phyloP scores from a whole-genome alignment of 64 coral and sea anemone species.

The Pachyseris speciosa region DNA sequence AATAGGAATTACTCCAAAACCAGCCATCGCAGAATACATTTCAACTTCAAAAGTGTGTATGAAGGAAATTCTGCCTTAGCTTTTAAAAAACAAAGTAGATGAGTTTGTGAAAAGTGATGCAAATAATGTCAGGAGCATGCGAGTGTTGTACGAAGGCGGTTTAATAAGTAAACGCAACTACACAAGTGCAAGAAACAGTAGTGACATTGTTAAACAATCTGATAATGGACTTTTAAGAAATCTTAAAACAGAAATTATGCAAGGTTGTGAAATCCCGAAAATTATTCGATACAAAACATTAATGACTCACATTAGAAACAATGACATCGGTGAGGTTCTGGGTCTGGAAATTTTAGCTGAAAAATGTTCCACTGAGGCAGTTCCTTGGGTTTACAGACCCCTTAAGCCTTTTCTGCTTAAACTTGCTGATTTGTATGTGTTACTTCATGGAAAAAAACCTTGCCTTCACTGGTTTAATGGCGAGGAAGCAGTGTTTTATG shows the following conservation, averaged over 20 bases:
- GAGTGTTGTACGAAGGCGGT: constrained; percentile 34
- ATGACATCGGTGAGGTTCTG: constrained; percentile 52
- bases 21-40: constrained; percentile 41
- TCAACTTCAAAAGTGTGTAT: constrained; percentile 23
- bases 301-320: constrained; percentile 35
- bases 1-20: constrained; percentile 15
- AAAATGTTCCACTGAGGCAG: constrained; percentile 15
- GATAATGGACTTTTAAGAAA: neutral
- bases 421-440: constrained; percentile 69
- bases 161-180: constrained; percentile 44
- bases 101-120: constrained; percentile 16
- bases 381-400: constrained; percentile 29
- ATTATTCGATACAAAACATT: constrained; percentile 55
- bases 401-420: constrained; percentile 48
- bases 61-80: constrained; percentile 30
- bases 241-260: constrained; percentile 19
- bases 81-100: constrained; percentile 17
- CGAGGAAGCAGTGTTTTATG: constrained; percentile 26
- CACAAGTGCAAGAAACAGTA: constrained; percentile 38
- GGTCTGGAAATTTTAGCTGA: constrained; percentile 26
- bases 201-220: neutral
- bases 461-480: constrained; percentile 76
- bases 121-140: constrained; percentile 35
- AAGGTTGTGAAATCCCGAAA: constrained; percentile 39
- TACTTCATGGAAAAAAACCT: constrained; percentile 15